Conservation (phyloP, 2,797 vertebrate species). For the Silurus aristotelis region DNA sequence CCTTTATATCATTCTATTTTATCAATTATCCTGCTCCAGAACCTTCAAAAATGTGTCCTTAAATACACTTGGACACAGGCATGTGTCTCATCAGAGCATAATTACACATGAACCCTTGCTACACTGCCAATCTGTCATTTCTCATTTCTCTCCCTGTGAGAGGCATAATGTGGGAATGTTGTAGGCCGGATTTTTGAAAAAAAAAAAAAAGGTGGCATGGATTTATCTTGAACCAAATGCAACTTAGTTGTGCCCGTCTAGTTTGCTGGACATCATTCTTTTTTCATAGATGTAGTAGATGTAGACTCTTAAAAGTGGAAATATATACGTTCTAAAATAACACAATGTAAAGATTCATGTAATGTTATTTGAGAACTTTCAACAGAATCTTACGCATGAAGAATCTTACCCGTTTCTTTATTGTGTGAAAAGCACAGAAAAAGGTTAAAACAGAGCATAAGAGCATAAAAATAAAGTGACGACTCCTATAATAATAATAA, state of each 20-base stretch:
- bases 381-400: neutral
- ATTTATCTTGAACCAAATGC: conserved; percentile 21
- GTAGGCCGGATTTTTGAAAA: neutral
- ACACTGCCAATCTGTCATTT: conserved; percentile 40
- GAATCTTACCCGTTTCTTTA: neutral
- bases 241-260: conserved; percentile 12
- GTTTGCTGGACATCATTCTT: neutral
- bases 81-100: conserved; percentile 39
- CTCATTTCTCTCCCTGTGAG: conserved; percentile 5
- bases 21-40: conserved; percentile 33
- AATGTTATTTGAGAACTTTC: neutral
- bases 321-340: neutral
- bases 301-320: neutral
- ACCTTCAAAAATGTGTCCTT: conserved; percentile 43
- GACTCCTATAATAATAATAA: neutral
- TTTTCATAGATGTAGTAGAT: neutral
- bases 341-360: neutral
- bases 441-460: neutral
- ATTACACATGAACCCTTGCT: conserved; percentile 36
- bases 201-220: neutral
- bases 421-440: neutral
- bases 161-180: conserved; percentile 30
- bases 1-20: neutral
- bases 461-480: neutral
- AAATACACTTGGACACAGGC: conserved; percentile 43